Conservation (phyloP, 2,113 vertebrate species). For the Chionomys nivalis region DNA sequence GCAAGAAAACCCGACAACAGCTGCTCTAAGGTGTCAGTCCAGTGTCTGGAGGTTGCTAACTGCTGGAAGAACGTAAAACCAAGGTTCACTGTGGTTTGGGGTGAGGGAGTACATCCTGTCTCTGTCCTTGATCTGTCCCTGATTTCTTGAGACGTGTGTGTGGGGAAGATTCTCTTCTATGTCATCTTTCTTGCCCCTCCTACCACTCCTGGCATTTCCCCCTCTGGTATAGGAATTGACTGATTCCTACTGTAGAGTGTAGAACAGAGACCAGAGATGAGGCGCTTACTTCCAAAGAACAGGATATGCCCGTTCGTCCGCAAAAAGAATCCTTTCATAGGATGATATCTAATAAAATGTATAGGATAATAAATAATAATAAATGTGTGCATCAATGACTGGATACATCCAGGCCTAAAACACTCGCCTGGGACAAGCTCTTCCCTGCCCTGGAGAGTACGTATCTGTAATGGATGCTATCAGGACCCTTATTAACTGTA, state of each 20-base stretch:
- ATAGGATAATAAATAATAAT: neutral
- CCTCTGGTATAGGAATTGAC: too few relatives aligned
- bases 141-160: neutral
- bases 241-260: too few relatives aligned
- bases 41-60: neutral
- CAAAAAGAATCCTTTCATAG: neutral
- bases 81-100: neutral
- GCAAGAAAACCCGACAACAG: neutral
- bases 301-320: neutral
- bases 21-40: neutral
- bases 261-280: neutral
- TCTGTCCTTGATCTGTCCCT: neutral
- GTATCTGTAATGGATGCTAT: neutral
- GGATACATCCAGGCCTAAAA: neutral
- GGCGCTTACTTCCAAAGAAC: neutral
- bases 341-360: neutral
- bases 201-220: neutral
- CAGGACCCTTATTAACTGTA: neutral
- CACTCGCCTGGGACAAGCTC: neutral
- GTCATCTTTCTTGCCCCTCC: neutral
- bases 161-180: neutral
- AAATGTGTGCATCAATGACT: neutral
- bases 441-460: neutral
- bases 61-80: neutral
- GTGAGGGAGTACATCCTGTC: too few relatives aligned